Percentiles rank a stretch among this genome's conserved stretches.
Evolutionary conservation across 1,140 invertebrate genomes (phyloP).

Genomic region (Drosophila azteca): DNA sequence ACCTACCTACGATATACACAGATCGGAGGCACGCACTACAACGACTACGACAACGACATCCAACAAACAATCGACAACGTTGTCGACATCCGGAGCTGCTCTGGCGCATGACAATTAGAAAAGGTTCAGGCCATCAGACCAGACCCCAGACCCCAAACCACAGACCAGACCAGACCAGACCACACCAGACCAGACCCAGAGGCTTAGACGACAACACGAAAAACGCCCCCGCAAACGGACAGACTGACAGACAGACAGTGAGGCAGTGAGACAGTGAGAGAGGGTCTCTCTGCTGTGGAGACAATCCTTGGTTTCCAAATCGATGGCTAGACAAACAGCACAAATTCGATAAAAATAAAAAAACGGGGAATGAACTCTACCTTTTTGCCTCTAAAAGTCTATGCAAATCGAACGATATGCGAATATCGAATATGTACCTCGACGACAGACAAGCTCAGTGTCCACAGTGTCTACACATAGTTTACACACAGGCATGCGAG

Average conservation of each 20-base stretch:
- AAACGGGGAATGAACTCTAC: constrained; percentile 38
- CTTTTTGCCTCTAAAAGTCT: constrained; percentile 42
- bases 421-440: constrained; percentile 26
- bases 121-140: constrained; percentile 34
- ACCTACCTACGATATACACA: neutral
- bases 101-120: constrained; percentile 76
- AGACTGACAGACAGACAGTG: constrained; percentile 11
- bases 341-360: too few relatives aligned
- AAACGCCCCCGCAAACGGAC: constrained; percentile 23
- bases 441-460: constrained; percentile 5
- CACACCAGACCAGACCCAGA: too few relatives aligned
- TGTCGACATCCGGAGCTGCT: constrained; percentile 68
- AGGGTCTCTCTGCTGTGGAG: too few relatives aligned
- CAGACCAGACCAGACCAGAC: neutral
- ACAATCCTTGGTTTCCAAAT: neutral
- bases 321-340: too few relatives aligned
- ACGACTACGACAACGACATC: constrained; percentile 27
- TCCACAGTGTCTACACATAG: constrained; percentile 10
- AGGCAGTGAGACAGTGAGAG: too few relatives aligned
- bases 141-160: neutral
- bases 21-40: constrained; percentile 62
- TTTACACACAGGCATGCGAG: neutral
- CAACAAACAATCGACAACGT: constrained; percentile 29
- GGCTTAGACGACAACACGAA: neutral
- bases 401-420: constrained; percentile 51